phyloP scores from a whole-genome alignment of 2,888 invertebrate species.

The Fabriciana adippe region DNA sequence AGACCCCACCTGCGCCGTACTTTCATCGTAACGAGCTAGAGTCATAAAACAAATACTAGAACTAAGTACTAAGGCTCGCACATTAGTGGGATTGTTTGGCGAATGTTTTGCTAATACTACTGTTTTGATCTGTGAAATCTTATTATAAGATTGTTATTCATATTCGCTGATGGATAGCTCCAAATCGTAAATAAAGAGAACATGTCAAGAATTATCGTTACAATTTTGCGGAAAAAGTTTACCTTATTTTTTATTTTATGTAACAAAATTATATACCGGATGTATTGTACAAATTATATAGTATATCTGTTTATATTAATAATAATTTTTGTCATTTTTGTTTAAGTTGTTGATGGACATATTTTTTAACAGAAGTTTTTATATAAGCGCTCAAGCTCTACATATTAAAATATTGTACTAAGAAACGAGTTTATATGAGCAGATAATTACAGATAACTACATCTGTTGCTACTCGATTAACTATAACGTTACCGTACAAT shows the following conservation, averaged over 20 bases:
- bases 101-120: background rate
- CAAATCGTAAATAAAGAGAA: background rate
- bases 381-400: no score
- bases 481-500: background rate
- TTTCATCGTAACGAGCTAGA: background rate
- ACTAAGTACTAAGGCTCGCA: background rate
- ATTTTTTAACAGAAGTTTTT: no score
- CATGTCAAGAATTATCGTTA: background rate
- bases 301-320: no score
- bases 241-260: background rate
- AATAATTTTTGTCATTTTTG: no score
- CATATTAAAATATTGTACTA: no score
- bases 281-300: no score
- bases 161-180: background rate
- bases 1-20: background rate
- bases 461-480: background rate
- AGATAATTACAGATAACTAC: constrained; percentile 1
- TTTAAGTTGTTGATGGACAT: no score
- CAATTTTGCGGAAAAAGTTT: background rate
- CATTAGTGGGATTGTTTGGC: background rate
- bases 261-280: no score
- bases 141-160: constrained; percentile 5
- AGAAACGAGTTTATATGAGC: no score
- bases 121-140: constrained; percentile 1
- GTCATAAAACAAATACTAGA: background rate